These are phyloP conservation scores for Poecilia gillii DNA, from an alignment of 2,797 vertebrate genomes.

Conservation along the genomic window DNA sequence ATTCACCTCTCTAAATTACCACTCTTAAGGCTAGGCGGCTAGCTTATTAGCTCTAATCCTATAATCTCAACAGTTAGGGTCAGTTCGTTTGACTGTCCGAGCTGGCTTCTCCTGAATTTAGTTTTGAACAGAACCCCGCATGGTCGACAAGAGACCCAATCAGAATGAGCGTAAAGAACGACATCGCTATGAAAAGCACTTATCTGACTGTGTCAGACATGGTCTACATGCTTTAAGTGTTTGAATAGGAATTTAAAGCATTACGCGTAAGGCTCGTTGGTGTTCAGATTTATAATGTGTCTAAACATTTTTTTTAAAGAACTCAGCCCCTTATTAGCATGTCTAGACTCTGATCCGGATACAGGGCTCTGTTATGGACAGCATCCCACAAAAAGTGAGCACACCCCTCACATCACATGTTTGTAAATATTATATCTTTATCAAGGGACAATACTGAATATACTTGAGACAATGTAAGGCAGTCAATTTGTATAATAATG, in stretches of 20 bases:
- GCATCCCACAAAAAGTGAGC: background rate
- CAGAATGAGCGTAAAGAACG: background rate
- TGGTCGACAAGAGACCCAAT: background rate
- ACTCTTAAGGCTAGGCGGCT: conserved; percentile 41
- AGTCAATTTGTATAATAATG: background rate
- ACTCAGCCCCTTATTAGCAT: background rate
- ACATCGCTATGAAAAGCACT: background rate
- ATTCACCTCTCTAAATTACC: conserved; percentile 24
- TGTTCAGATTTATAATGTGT: background rate
- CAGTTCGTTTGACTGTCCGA: conserved; percentile 4
- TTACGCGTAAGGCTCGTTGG: background rate
- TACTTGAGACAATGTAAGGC: background rate
- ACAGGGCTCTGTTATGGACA: background rate
- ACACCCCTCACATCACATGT: background rate
- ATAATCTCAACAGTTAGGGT: conserved; percentile 70
- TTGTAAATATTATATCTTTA: background rate
- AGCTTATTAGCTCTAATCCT: conserved; percentile 69
- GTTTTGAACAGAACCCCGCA: background rate
- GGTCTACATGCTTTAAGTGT: background rate
- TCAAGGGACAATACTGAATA: background rate
- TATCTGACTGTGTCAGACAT: background rate
- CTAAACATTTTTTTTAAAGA: background rate
- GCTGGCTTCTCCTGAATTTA: background rate
- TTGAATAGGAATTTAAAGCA: background rate
- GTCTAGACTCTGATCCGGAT: background rate